Conservation (phyloP, 2,888 invertebrate genomes). For the Phragmatobia fuliginosa region DNA sequence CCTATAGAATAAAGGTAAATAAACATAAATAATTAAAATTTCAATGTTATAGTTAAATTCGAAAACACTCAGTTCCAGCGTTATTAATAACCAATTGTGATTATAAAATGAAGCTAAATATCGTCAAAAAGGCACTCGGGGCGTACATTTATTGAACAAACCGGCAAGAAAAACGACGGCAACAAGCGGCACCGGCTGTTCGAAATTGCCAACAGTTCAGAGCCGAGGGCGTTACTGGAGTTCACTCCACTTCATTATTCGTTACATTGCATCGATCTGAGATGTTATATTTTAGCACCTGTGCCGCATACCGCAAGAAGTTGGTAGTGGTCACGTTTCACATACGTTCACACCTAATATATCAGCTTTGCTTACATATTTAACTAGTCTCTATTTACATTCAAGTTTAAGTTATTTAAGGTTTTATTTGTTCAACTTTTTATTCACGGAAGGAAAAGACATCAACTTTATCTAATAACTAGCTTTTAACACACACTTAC, state of each 20-base stretch:
- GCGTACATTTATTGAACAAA: constrained; percentile 79
- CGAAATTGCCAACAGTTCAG: constrained; percentile 79
- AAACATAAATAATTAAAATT: too few species aligned
- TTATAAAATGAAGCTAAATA: constrained; percentile 68
- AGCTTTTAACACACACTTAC: too few species aligned
- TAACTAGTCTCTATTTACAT: not conserved
- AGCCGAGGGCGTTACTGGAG: constrained; percentile 71
- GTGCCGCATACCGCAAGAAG: constrained; percentile 23
- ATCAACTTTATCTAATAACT: not conserved
- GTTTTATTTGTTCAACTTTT: not conserved
- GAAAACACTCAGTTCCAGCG: constrained; percentile 1
- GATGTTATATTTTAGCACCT: constrained; percentile 48
- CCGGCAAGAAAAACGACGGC: constrained; percentile 78
- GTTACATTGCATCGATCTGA: constrained; percentile 72
- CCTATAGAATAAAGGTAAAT: too few species aligned
- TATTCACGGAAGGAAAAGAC: not conserved
- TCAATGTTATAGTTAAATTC: too few species aligned
- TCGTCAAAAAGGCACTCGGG: constrained; percentile 69
- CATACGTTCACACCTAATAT: constrained; percentile 7
- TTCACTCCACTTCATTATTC: constrained; percentile 79
- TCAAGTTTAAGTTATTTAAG: not conserved
- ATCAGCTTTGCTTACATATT: not conserved
- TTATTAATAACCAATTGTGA: constrained; percentile 59
- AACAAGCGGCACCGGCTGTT: constrained; percentile 78
- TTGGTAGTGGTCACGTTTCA: not conserved